Base-by-base conservation (phyloP, 2,888 invertebrate species). In the Zaprionus lineosus region DNA sequence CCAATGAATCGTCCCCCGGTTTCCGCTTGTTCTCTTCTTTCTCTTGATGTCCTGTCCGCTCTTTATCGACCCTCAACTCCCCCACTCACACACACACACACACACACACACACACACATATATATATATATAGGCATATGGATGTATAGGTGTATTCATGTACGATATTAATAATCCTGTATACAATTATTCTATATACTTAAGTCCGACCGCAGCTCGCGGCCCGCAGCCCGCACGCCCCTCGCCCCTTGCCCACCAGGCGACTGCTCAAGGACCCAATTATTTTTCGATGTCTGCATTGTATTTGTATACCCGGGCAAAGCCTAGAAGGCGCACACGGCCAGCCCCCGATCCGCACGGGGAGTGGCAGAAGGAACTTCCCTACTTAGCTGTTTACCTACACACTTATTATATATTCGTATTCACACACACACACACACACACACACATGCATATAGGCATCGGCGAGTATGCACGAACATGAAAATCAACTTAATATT, bases 401-500 rank as follows among this genome's bases (percentile, higher is more conserved):
- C n/a, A n/a, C n/a, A n/a, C n/a, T n/a, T n/a, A 21, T 21, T 29
- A 29, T 29, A 11, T 29, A 26, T 6, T 26, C 24, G 16, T 21
- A 39, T 12, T 21, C 16, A 21, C 14, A 21, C 50, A 69, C 48
- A 59, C 67, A 74, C 66, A 29, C 14, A 46, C 52, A 40, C 21
- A 44, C 18, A 37, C 12, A 41, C 19, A 34, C 21, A 34, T 56
- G 70, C 31, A 63, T 50, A 64, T 48, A 62, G 31, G 40, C 41
- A 43, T 48, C 65, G 58, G 48, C 57, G n/a, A n/a, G n/a, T n/a
- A 70, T 64, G 61, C 70, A 60, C 48, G 51, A 39, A 67, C 63
- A 67, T 67, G 69, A 74, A 72, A 75, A 69, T 58, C 66, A 76
- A 83, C 79, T 75, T 65, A 65, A 76, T 79, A 78, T 78, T 78